phyloP scores from a whole-genome alignment of 2,797 vertebrate species.

The Argyrosomus regius region DNA sequence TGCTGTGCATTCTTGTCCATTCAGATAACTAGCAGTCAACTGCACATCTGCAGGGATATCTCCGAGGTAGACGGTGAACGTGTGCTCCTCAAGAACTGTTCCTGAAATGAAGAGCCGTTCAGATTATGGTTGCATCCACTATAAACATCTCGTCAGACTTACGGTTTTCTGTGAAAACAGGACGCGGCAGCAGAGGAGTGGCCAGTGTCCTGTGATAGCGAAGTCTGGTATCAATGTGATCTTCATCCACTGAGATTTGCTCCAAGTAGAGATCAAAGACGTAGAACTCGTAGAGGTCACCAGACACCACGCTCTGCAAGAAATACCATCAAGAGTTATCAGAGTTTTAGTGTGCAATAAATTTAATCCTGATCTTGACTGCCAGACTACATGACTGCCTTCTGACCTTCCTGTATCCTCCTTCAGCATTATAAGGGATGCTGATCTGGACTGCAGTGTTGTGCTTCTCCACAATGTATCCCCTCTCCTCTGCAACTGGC shows the following conservation, averaged over 20 bases:
- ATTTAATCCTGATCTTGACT: not conserved
- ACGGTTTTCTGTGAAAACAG: slow-evolving; percentile 48
- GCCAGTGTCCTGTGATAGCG: slow-evolving; percentile 20
- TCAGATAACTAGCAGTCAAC: slow-evolving; percentile 77
- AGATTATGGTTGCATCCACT: not conserved
- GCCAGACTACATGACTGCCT: too few relatives aligned
- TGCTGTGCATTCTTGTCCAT: slow-evolving; percentile 63
- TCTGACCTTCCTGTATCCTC: slow-evolving; percentile 75
- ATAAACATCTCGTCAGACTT: not conserved
- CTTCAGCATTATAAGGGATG: slow-evolving; percentile 74
- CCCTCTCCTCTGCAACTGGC: slow-evolving; percentile 18
- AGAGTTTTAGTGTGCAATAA: not conserved
- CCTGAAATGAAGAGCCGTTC: not conserved
- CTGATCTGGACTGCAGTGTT: slow-evolving; percentile 40
- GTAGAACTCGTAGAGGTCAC: too few relatives aligned
- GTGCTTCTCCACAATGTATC: slow-evolving; percentile 50
- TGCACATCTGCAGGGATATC: slow-evolving; percentile 82
- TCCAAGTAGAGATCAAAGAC: slow-evolving; percentile 64
- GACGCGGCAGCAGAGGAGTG: slow-evolving; percentile 58
- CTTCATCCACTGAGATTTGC: slow-evolving; percentile 59
- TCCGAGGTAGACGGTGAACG: slow-evolving; percentile 83
- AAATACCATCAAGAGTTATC: not conserved
- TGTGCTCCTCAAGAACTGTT: slow-evolving; percentile 60
- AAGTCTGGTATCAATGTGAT: slow-evolving; percentile 36
- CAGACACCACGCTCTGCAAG: too few relatives aligned